A percentile compares a stretch with the other conserved stretches of the same genome.
These are phyloP conservation scores for Marmota flaviventris DNA, from an alignment of 2,113 vertebrate genomes.

Conservation along the genomic window DNA sequence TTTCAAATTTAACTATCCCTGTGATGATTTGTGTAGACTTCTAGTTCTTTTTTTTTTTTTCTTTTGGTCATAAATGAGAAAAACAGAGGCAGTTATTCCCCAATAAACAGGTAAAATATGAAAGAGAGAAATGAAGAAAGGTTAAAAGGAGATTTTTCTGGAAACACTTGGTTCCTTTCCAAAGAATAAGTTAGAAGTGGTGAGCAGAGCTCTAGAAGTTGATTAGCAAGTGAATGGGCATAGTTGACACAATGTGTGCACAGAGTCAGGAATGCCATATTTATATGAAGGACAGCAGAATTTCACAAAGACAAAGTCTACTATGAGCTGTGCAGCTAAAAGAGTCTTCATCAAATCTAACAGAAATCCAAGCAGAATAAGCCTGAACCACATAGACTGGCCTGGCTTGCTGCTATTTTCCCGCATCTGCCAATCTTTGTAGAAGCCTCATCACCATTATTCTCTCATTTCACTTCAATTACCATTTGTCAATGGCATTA, in stretches of 20 bases:
- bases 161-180: background rate
- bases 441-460: background rate
- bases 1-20: conserved; percentile 9
- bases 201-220: background rate
- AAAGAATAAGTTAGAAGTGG: background rate
- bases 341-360: background rate
- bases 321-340: background rate
- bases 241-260: fast-evolving
- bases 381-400: background rate
- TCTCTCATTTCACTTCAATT: background rate
- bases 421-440: background rate
- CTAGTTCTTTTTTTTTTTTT: background rate
- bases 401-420: background rate
- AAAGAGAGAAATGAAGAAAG: background rate
- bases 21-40: background rate
- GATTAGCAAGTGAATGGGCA: background rate
- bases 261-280: background rate
- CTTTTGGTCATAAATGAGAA: background rate
- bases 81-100: background rate
- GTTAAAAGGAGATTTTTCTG: background rate
- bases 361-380: background rate
- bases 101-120: background rate
- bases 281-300: background rate
- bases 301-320: background rate
- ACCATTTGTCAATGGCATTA: background rate